Evolutionary conservation across 2,113 vertebrate genomes (phyloP).

Genomic region (Gila orcuttii): DNA sequence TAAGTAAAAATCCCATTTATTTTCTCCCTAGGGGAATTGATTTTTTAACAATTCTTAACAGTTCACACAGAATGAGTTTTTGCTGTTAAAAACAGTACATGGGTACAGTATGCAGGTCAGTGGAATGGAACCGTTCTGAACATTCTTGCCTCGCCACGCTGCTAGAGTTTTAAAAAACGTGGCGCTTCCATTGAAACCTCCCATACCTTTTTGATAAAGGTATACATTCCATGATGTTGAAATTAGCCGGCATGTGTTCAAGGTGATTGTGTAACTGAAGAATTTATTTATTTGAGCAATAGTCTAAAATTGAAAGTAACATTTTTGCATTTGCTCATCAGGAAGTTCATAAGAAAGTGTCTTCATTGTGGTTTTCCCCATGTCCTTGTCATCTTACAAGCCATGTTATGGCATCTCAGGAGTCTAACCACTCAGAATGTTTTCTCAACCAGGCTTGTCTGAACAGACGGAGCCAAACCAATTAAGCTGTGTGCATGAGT

Average conservation of each 20-base stretch:
- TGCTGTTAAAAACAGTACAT: too few species aligned
- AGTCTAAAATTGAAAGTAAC: neutral
- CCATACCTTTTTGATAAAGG: too few species aligned
- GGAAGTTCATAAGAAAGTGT: neutral
- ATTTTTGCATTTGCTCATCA: neutral
- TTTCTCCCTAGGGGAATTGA: neutral
- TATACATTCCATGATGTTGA: too few species aligned
- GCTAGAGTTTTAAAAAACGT: too few species aligned
- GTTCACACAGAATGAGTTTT: too few species aligned
- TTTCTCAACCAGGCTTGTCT: conserved; percentile 53
- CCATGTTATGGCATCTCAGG: conserved; percentile 5
- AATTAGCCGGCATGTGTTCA: neutral
- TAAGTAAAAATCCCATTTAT: neutral
- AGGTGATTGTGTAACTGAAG: neutral
- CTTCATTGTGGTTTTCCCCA: neutral
- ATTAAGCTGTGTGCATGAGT: conserved; percentile 56
- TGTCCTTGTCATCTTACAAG: neutral
- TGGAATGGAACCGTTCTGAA: too few species aligned
- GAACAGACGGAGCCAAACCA: conserved; percentile 60
- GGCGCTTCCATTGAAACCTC: too few species aligned
- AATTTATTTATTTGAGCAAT: neutral
- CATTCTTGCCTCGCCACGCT: too few species aligned
- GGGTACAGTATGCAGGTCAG: too few species aligned
- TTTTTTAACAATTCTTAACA: neutral
- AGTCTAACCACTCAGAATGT: conserved; percentile 45